Percentiles rank a stretch among this genome's conserved stretches.
phyloP scores from a whole-genome alignment of 1,140 invertebrate genomes.

The Patella vulgata region DNA sequence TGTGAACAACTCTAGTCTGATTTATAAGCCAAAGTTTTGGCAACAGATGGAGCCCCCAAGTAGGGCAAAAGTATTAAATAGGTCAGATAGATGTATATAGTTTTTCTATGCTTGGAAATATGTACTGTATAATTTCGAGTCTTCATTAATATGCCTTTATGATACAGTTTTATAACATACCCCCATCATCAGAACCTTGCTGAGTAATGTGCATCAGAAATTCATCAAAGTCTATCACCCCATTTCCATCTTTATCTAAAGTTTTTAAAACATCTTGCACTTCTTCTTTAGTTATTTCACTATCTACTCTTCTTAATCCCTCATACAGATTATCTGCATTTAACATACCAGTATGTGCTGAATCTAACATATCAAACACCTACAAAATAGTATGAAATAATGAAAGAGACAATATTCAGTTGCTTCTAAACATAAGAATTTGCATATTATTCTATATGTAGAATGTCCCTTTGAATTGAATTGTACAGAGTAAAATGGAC shows the following conservation, averaged over 20 bases:
- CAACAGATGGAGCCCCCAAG: too few species aligned
- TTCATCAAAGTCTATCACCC: constrained; percentile 61
- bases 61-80: too few species aligned
- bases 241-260: constrained; percentile 60
- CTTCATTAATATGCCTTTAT: neutral
- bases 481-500: too few species aligned
- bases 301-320: constrained; percentile 55
- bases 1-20: too few species aligned
- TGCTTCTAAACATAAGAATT: too few species aligned
- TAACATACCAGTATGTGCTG: constrained; percentile 40
- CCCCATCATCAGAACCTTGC: constrained; percentile 16
- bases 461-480: too few species aligned
- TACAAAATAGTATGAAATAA: constrained; percentile 14
- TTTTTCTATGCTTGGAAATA: too few species aligned
- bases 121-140: neutral
- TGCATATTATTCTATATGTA: too few species aligned
- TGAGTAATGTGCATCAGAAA: constrained; percentile 45
- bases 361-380: constrained; percentile 50
- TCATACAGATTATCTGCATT: constrained; percentile 56
- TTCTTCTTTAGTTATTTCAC: constrained; percentile 57
- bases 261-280: constrained; percentile 55
- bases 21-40: too few species aligned
- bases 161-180: neutral
- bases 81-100: too few species aligned
- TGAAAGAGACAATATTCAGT: too few species aligned